These are phyloP conservation scores for Dendrocincla fuliginosa DNA, from an alignment of 2,797 vertebrate species.

Conservation along the genomic window DNA sequence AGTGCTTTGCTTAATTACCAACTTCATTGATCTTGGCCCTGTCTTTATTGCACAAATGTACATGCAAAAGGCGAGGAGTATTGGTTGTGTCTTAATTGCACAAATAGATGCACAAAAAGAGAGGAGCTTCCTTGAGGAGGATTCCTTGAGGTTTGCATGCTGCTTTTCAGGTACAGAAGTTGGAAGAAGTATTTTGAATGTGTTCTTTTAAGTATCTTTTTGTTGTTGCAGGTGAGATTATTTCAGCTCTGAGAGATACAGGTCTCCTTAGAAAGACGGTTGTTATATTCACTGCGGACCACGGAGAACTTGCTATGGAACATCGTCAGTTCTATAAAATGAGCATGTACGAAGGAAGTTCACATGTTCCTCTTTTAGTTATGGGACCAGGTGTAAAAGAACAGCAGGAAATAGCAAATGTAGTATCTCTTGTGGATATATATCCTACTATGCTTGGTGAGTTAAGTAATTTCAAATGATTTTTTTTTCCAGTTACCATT, in stretches of 20 bases:
- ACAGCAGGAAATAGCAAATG: conserved; percentile 76
- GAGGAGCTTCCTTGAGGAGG: background rate
- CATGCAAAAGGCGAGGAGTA: background rate
- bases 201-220: background rate
- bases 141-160: background rate
- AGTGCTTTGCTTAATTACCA: background rate
- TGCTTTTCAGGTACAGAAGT: background rate
- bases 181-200: background rate
- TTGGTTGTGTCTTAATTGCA: background rate
- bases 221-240: conserved; percentile 83
- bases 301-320: conserved; percentile 96
- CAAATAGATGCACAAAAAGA: background rate
- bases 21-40: background rate
- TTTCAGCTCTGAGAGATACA: conserved; percentile 82
- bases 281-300: conserved; percentile 92
- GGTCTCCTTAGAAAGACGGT: conserved; percentile 83
- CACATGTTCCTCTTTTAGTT: conserved; percentile 89
- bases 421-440: conserved; percentile 94
- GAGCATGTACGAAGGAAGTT: conserved; percentile 98
- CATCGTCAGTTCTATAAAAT: conserved; percentile 99
- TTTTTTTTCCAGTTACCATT: background rate
- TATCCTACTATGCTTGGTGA: conserved; percentile 93
- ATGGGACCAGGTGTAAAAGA: conserved; percentile 86
- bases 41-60: background rate
- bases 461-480: background rate